A percentile compares a stretch with the other conserved stretches of the same genome.
These are phyloP conservation scores for Poliocrania exsul DNA, from an alignment of 2,797 vertebrate genomes.

Conservation along the genomic window DNA sequence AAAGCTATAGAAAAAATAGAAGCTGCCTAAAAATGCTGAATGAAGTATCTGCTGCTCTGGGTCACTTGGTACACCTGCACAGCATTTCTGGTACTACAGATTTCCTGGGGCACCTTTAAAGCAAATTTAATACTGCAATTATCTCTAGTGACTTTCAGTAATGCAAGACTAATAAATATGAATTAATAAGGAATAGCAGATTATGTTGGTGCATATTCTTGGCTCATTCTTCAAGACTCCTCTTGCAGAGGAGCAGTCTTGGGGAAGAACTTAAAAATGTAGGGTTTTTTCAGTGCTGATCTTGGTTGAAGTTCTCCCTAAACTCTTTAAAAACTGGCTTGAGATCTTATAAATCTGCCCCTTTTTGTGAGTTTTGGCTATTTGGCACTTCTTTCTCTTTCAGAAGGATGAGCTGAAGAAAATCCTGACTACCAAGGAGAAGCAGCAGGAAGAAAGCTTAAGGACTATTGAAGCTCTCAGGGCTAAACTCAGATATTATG, in stretches of 20 bases:
- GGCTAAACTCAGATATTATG: slow-evolving; percentile 87
- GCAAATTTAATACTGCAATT: not conserved
- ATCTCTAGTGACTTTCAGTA: not conserved
- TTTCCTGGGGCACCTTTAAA: not conserved
- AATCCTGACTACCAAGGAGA: slow-evolving; percentile 82
- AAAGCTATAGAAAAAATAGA: not conserved
- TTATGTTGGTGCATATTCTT: not conserved
- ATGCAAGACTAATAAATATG: not conserved
- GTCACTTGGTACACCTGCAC: not conserved
- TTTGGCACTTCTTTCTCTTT: slow-evolving; percentile 21
- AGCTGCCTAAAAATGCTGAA: not conserved
- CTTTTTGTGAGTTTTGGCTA: not conserved
- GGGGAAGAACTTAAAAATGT: not conserved
- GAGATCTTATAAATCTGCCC: not conserved
- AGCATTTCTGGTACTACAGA: not conserved
- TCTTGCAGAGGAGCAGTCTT: not conserved
- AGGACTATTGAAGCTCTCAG: slow-evolving; percentile 88
- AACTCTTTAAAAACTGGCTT: not conserved
- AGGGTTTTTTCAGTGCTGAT: not conserved
- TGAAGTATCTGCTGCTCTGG: accelerated
- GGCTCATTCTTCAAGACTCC: not conserved
- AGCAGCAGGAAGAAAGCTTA: slow-evolving; percentile 89
- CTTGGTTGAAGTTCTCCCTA: not conserved
- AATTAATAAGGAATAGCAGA: not conserved
- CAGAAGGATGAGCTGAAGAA: slow-evolving; percentile 90